phyloP scores from a whole-genome alignment of 2,113 vertebrate genomes.

The Semnornis frantzii region DNA sequence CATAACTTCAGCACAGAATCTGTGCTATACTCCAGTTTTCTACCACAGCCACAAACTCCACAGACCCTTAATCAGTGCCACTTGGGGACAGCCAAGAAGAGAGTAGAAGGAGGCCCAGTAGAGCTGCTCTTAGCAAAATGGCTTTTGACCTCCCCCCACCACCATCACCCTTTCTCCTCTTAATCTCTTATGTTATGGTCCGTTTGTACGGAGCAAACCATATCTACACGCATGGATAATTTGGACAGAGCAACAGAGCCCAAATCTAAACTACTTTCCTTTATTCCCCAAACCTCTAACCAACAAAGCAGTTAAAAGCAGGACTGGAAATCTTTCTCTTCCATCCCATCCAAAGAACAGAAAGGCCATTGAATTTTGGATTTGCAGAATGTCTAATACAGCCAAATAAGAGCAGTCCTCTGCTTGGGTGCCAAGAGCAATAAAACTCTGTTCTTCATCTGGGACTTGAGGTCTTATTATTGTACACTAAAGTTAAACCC shows the following conservation, averaged over 20 bases:
- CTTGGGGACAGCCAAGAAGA: neutral
- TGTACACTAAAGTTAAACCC: neutral
- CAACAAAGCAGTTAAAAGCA: neutral
- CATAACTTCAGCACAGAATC: neutral
- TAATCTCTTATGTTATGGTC: conserved; percentile 26
- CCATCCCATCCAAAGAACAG: neutral
- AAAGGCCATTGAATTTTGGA: neutral
- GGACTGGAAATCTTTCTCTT: neutral
- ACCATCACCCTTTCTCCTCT: neutral
- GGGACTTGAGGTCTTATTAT: neutral
- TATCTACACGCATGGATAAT: neutral
- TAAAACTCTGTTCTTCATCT: neutral
- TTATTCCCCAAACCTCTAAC: neutral
- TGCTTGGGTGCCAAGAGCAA: neutral
- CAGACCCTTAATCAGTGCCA: neutral
- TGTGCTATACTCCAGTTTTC: neutral
- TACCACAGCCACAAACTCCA: conserved; percentile 21
- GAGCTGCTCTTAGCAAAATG: conserved; percentile 7
- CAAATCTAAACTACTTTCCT: neutral
- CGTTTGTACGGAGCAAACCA: neutral
- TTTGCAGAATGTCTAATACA: neutral
- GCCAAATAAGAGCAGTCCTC: neutral
- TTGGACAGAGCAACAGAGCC: neutral
- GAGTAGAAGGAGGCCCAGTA: neutral
- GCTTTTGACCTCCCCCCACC: neutral